Base-by-base conservation (phyloP, 1,140 invertebrate species). In the Trinorchestia longiramus region DNA sequence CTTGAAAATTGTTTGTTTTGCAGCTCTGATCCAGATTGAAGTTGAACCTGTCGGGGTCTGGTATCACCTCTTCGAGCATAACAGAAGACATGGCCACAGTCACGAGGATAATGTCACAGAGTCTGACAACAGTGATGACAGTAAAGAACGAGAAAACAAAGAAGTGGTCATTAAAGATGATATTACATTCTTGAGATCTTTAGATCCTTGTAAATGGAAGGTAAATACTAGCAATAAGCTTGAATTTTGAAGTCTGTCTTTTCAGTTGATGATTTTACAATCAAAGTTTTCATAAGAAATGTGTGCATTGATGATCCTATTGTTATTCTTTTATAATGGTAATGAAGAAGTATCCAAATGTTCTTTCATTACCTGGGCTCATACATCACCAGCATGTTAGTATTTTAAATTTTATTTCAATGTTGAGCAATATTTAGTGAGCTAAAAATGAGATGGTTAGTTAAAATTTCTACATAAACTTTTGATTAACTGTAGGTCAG, bases 121-220 rank as follows among this genome's bases (percentile, higher is more conserved):
- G 96, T 57, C 97, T 77, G 97, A 97, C 23, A 96, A 96, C 40
- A 96, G 95, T 47, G 97, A 97, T 47, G 96, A 96, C 87, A 96
- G 96, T n/a, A 97, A 97, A 44, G 97, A 97, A 95, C 97, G 97
- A 45, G 97, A 97, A 53, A 97, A 97, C 96, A 97, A 97, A 43
- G 97, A 97, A 96, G 97, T 97, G 57, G 97, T 97, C 95, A 97
- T 97, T 95, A 98, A 99, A 97, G 98, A 99, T 96, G 98, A 99
- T 97, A 98, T 99, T 8, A 98, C 98, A 95, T 99, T 99, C 97
- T 97, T 99, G 43, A 98, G 98, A 96, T 99, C 98, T 57, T 97
- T 99, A 95, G 99, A 99, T 97, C 99, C 99, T n/a, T 99, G 99
- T 97, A 98, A 99, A 97, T 99, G 99, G 99, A 99, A 99, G 98